A percentile compares a stretch with the other conserved stretches of the same genome.
These are phyloP conservation scores for Tinamus major DNA, from an alignment of 2,797 vertebrate species.

Conservation along the genomic window DNA sequence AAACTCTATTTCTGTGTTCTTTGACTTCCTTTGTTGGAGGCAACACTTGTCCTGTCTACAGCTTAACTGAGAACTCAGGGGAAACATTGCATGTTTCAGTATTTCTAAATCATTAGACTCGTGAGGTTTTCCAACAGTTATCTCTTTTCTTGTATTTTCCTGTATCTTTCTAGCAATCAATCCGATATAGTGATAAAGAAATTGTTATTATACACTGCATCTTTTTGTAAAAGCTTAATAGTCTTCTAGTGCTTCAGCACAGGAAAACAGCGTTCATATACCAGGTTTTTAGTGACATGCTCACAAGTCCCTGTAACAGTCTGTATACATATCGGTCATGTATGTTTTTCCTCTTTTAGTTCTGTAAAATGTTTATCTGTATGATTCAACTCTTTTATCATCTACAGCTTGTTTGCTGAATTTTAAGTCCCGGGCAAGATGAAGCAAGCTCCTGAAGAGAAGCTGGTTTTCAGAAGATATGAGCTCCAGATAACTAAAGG, in stretches of 20 bases:
- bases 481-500: constrained; percentile 46
- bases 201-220: neutral
- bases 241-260: neutral
- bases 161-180: neutral
- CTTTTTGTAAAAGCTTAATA: neutral
- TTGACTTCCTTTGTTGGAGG: constrained; percentile 35
- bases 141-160: neutral
- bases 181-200: neutral
- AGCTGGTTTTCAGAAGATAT: constrained; percentile 60
- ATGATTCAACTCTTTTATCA: neutral
- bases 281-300: neutral
- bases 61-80: neutral
- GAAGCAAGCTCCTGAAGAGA: constrained; percentile 46
- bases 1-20: neutral
- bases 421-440: constrained; percentile 35
- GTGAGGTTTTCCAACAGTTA: neutral
- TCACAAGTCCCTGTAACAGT: neutral
- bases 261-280: neutral
- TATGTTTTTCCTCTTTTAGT: neutral
- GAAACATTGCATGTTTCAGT: neutral
- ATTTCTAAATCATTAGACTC: neutral
- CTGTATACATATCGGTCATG: neutral
- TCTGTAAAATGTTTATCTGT: neutral
- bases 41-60: neutral
- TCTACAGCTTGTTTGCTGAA: constrained; percentile 35